Conservation (phyloP, 2,113 vertebrate genomes). For the Marmota monax region DNA sequence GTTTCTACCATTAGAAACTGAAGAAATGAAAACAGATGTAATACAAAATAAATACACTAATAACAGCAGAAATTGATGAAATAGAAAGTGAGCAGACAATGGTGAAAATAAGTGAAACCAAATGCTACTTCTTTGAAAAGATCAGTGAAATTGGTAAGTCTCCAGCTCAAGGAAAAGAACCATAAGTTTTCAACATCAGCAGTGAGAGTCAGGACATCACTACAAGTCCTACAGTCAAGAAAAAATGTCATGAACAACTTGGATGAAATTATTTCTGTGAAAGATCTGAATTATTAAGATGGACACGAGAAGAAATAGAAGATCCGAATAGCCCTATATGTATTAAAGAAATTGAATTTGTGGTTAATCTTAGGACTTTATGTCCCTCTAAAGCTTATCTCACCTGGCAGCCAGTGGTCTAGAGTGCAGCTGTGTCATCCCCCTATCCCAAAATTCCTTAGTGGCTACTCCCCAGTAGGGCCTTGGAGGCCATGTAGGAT, state of each 20-base stretch:
- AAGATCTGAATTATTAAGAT: background rate
- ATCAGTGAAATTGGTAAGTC: fast-evolving
- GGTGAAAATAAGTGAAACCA: background rate
- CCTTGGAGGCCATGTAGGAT: fast-evolving
- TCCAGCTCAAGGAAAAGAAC: background rate
- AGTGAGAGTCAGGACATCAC: background rate
- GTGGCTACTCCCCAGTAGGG: background rate
- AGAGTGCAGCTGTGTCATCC: background rate
- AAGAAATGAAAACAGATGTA: background rate
- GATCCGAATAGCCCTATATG: background rate
- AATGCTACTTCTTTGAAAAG: background rate
- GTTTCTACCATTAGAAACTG: background rate
- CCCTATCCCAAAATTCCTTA: background rate
- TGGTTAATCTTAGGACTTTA: background rate
- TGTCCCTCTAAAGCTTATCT: fast-evolving
- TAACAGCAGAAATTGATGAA: background rate
- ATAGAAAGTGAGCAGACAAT: background rate
- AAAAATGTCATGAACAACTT: no score
- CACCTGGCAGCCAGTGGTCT: background rate
- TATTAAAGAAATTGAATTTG: background rate
- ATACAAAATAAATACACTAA: background rate
- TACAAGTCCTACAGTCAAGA: background rate
- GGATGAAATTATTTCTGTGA: background rate
- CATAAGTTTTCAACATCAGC: fast-evolving
- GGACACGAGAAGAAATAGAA: background rate